Percentiles rank a stretch among this genome's conserved stretches.
Conservation (phyloP, 2,113 vertebrate species). For the Ailuropoda melanoleuca region DNA sequence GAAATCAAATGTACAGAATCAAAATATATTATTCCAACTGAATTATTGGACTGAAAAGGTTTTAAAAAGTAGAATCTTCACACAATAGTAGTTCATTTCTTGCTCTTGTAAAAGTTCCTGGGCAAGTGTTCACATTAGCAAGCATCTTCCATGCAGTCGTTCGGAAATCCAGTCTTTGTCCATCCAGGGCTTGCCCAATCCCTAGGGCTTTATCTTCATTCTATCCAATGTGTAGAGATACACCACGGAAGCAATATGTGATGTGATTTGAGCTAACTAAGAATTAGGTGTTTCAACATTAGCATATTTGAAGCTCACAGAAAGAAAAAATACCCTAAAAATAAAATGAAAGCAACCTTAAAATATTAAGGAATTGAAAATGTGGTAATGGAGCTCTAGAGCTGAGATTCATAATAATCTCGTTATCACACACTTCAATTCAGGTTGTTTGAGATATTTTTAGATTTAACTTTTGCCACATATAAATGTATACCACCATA, state of each 20-base stretch:
- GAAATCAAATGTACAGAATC: background rate
- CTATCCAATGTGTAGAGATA: background rate
- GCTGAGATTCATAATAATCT: background rate
- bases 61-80: background rate
- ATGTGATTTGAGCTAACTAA: background rate
- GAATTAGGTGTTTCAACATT: background rate
- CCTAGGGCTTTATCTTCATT: background rate
- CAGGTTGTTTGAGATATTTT: background rate
- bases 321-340: conserved; percentile 10
- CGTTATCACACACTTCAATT: background rate
- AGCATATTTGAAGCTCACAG: background rate
- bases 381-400: background rate
- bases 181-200: fast-evolving
- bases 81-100: background rate
- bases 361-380: background rate
- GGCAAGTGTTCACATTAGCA: background rate
- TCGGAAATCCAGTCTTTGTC: background rate
- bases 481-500: background rate
- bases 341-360: background rate
- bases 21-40: background rate
- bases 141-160: background rate
- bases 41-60: background rate
- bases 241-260: background rate
- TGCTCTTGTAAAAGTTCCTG: background rate
- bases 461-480: background rate